A percentile compares a stretch with the other conserved stretches of the same genome.
Conservation (phyloP, 2,113 vertebrate genomes). For the Albula glossodonta region DNA sequence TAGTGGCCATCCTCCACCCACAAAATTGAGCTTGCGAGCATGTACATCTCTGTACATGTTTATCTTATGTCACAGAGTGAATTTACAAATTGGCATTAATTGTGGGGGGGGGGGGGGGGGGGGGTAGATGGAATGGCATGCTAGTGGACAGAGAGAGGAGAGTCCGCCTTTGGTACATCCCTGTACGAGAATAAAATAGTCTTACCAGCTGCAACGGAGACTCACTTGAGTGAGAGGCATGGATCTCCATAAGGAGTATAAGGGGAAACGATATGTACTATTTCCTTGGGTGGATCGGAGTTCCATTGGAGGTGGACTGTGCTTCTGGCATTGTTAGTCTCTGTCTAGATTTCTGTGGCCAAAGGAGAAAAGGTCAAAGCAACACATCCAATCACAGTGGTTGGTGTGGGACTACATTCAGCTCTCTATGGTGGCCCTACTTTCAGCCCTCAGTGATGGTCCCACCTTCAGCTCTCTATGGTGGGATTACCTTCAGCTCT, state of each 20-base stretch:
- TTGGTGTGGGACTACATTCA: background rate
- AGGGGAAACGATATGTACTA: constrained; percentile 99
- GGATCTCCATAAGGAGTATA: constrained; percentile 98
- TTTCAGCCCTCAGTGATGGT: too few relatives aligned
- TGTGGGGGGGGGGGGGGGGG: too few relatives aligned
- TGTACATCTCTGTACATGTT: too few relatives aligned
- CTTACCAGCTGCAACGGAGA: constrained; percentile 78
- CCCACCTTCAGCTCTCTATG: too few relatives aligned
- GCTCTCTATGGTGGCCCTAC: background rate
- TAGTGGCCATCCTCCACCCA: too few relatives aligned
- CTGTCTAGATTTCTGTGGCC: constrained; percentile 95
- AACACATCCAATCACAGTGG: constrained; percentile 37
- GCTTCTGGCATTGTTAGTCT: constrained; percentile 99
- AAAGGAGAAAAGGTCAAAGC: constrained; percentile 65
- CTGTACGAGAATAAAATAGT: constrained; percentile 55
- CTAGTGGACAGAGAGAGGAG: constrained; percentile 24
- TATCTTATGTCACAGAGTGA: too few relatives aligned
- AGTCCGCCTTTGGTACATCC: constrained; percentile 54
- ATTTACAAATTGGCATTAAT: too few relatives aligned
- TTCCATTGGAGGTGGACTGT: constrained; percentile 99
- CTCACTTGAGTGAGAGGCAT: constrained; percentile 99
- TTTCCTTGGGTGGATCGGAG: constrained; percentile 99
- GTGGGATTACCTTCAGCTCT: too few relatives aligned
- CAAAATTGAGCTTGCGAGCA: too few relatives aligned
- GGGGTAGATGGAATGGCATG: background rate